Evolutionary conservation across 30 jellyfish, hydroid and myxozoan species (phyloP), one percentile per base, ranked within the genome.

Genomic region (Hydra vulgaris): DNA sequence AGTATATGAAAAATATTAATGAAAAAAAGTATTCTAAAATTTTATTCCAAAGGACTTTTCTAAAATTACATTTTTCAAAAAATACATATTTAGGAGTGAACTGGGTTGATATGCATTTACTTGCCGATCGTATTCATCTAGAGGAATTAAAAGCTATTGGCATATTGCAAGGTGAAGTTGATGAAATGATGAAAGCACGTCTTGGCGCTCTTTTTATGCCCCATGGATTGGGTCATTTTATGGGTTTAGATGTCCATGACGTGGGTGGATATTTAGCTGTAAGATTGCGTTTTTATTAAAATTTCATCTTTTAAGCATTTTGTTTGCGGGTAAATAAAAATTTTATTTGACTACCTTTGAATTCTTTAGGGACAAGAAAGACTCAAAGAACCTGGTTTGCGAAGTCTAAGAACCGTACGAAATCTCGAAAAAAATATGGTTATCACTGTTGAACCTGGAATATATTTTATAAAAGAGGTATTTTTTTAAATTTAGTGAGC

Each of bases 201-300:
- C 78, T 89, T 4, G 95, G 97, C 16, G 94, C 97, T 54, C 27
- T 85, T 0, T 89, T 89, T 80, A 85, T 89, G 95, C 97, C 97
- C 19, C 97, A 89, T 68, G 97, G 97, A 18, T 74, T 89, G 81
- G 97, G 97, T 20, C 97, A 89, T 70, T 83, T 89, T 67, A 85
- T 89, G 93, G 97, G 97, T 26, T 78, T 85, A 0, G 97, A 89
- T 82, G 97, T 89, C 18, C 97, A 89, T 81, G 97, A 89, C 78
- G 97, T 89, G 70, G 95, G 77, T 1, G 85, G 85, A 17, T 61
- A 15, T 69, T 23, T 78, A 74, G 21, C 82, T 23, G 69, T 74
- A 74, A 23, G 69, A 23, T 18, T 19, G 61, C 67, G 22, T 73
- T 73, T 19, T 22, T 27, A 12, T 73, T n/a, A 0, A 73, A 18